Percentiles rank a stretch among this genome's conserved stretches.
Conservation (phyloP, 2,113 vertebrate species). For the Anthoscopus minutus region DNA sequence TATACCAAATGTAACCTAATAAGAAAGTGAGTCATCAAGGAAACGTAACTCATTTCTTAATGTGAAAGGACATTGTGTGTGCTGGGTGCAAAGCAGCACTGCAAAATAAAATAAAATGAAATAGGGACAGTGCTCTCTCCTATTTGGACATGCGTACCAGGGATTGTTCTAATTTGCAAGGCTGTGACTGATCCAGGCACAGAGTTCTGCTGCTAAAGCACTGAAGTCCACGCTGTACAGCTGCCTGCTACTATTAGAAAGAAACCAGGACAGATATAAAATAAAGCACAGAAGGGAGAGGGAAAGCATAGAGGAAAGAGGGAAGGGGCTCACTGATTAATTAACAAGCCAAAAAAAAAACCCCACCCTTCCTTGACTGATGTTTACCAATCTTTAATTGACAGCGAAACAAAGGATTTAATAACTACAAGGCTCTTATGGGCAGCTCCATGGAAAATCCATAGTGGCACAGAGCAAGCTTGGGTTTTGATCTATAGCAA, state of each 20-base stretch:
- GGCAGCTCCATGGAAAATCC: conserved; percentile 56
- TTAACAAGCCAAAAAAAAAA: conserved; percentile 29
- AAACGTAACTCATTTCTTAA: conserved; percentile 68
- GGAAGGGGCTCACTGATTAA: conserved; percentile 58
- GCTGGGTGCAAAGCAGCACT: background rate
- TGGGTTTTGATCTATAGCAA: conserved; percentile 60
- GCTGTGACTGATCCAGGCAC: conserved; percentile 48
- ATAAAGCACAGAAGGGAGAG: conserved; percentile 42
- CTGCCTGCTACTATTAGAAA: conserved; percentile 53
- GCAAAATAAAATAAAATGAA: conserved; percentile 25
- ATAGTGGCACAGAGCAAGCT: background rate
- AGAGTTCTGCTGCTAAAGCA: conserved; percentile 4
- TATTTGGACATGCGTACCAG: background rate
- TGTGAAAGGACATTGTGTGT: conserved; percentile 53
- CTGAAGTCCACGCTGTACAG: conserved; percentile 7
- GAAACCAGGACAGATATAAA: conserved; percentile 46
- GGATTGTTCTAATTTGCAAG: conserved; percentile 55
- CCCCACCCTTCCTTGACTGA: conserved; percentile 47
- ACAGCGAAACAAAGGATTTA: conserved; percentile 66
- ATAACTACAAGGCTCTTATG: conserved; percentile 58
- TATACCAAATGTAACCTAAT: conserved; percentile 54
- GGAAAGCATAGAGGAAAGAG: background rate
- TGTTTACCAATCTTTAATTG: conserved; percentile 53
- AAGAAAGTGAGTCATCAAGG: conserved; percentile 62
- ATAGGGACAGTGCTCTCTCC: background rate